Evolutionary conservation across 37 sponge, comb jelly and placozoan species (phyloP), one percentile per base, ranked within the genome.

Genomic region (Oscarella lobularis): DNA sequence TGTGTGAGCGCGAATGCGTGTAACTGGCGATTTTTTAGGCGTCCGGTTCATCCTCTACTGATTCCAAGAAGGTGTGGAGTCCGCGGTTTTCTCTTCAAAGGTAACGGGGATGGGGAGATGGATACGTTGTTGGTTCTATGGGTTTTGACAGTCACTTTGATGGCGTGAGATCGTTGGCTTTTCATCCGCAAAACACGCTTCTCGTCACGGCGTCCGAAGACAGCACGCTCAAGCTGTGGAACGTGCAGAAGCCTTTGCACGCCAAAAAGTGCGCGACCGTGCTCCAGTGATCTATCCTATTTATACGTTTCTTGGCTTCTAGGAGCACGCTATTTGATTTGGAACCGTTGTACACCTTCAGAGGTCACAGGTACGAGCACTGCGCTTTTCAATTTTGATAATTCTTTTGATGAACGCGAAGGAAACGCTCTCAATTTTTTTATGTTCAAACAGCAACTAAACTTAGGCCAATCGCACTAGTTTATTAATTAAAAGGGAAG

Each of bases 301-400:
- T n/a, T n/a, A n/a, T n/a, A 20, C 14, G 20, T 48, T 48, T 48
- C 20, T 27, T 48, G 14, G 20, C 20, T 9, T 20, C 9, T 48
- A 48, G 60, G 60, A 68, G 71, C 31, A 74, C 71, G 14, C 67
- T 87, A 20, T 73, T 86, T 31, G 96, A 96, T 40, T 83, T 92
- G 55, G 98, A 96, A 41, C 90, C 98, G 38, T 48, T 83, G 9
- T 88, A 87, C 74, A 92, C 98, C 1, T 85, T 90, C 35, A 66
- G 98, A 33, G 98, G 93, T 5, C 98, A 96, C 80, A 36, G 66
- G 66, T 72, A 20, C n/a, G n/a, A n/a, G n/a, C n/a, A n/a, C n/a
- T n/a, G n/a, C n/a, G n/a, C n/a, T n/a, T n/a, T n/a, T n/a, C n/a
- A n/a, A n/a, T n/a, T n/a, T n/a, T n/a, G n/a, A n/a, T n/a, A n/a